A percentile compares a stretch with the other conserved stretches of the same genome.
These are phyloP conservation scores for Lophochroa leadbeateri DNA, from an alignment of 2,113 vertebrate species.

Conservation along the genomic window DNA sequence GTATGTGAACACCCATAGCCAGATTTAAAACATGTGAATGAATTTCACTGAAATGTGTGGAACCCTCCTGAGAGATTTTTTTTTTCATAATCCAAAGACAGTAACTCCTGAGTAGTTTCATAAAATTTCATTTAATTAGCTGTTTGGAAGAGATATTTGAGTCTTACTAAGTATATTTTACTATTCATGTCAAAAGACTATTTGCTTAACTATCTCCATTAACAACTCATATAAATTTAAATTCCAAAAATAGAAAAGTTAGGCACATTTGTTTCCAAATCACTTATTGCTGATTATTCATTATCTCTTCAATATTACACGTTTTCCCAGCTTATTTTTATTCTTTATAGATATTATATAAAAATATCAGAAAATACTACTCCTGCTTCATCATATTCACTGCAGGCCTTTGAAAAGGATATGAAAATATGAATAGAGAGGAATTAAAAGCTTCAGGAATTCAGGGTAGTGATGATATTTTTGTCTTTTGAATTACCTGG, in stretches of 20 bases:
- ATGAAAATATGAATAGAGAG: background rate
- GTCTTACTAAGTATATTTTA: background rate
- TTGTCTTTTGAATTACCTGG: fast-evolving
- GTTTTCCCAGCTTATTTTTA: background rate
- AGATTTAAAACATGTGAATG: slow-evolving; percentile 32
- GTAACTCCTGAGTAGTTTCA: background rate
- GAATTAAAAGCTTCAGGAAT: background rate
- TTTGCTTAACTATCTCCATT: background rate
- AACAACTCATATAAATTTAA: background rate
- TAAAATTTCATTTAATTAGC: background rate
- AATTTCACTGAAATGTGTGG: background rate
- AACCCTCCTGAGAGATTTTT: background rate
- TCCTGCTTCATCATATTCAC: background rate
- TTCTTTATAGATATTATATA: background rate
- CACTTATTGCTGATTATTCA: background rate
- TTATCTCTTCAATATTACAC: background rate
- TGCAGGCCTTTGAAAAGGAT: background rate
- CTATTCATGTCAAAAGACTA: background rate
- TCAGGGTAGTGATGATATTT: background rate
- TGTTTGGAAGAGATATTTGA: background rate
- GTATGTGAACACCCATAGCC: background rate
- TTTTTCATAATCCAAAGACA: background rate
- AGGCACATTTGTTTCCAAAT: background rate
- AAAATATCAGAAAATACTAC: background rate
- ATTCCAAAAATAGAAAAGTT: background rate